phyloP scores from a whole-genome alignment of 2,113 vertebrate genomes.

The Otolemur garnettii region DNA sequence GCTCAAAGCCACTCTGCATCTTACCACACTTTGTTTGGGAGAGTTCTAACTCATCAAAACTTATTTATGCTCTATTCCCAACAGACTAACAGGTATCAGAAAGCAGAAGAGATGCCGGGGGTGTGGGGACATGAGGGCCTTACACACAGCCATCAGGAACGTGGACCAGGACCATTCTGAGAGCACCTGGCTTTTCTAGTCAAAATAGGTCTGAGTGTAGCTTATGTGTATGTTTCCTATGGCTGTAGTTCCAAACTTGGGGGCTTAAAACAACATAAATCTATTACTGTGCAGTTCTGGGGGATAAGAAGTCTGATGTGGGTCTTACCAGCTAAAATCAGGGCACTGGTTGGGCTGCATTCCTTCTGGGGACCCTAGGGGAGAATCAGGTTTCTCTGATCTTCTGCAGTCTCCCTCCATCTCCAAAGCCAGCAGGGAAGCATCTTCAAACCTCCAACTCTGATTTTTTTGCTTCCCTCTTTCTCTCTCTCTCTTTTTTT shows the following conservation, averaged over 20 bases:
- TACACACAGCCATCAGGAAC: fast-evolving
- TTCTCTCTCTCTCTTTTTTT: too few species aligned
- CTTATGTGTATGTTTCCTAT: background rate
- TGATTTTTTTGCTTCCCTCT: background rate
- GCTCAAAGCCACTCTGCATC: background rate
- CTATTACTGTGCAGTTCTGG: background rate
- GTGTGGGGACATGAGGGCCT: fast-evolving
- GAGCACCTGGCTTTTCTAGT: background rate
- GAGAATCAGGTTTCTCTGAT: background rate
- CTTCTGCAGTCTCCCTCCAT: background rate
- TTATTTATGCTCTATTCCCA: background rate
- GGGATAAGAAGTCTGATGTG: background rate
- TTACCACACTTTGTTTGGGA: background rate
- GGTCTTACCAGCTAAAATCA: background rate
- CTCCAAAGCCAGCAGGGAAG: background rate
- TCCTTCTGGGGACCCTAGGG: background rate
- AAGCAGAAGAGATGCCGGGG: background rate
- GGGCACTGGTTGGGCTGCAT: fast-evolving
- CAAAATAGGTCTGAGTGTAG: background rate
- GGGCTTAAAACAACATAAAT: background rate
- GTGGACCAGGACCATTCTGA: background rate
- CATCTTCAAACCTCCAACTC: background rate
- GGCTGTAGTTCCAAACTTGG: background rate
- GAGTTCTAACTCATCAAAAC: background rate
- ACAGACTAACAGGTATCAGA: background rate